These are phyloP conservation scores for Neoscelio sp. DNA, from an alignment of 2,888 invertebrate genomes.

Conservation along the genomic window DNA sequence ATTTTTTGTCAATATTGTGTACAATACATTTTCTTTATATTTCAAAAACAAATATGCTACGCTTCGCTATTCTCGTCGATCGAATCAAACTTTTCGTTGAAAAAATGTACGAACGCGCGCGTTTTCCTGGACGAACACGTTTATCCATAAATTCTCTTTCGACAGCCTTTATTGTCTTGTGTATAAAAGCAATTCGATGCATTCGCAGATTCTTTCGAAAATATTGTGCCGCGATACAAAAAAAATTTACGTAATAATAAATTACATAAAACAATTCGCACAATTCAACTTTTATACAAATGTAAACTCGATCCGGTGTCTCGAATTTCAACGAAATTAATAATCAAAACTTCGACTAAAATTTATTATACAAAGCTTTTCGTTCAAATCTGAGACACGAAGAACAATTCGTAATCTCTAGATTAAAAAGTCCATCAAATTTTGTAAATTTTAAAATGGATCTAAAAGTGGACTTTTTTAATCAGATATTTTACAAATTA, in stretches of 20 bases:
- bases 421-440: conserved; percentile 3
- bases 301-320: background rate
- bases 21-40: background rate
- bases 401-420: no score
- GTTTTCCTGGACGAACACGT: conserved; percentile 3
- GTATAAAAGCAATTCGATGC: conserved; percentile 50
- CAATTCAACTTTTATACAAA: conserved; percentile 16
- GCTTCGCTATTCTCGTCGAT: conserved; percentile 3
- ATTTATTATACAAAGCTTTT: no score
- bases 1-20: conserved; percentile 13
- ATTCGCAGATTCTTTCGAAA: background rate
- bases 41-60: conserved; percentile 7
- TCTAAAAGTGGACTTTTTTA: no score
- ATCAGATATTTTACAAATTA: no score
- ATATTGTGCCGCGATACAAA: conserved; percentile 39
- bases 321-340: conserved; percentile 1
- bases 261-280: conserved; percentile 16
- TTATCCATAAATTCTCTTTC: conserved; percentile 26
- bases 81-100: conserved; percentile 9
- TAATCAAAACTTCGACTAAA: no score
- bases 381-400: no score
- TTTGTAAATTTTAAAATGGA: conserved; percentile 14
- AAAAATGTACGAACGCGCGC: conserved; percentile 37
- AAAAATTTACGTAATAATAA: conserved; percentile 22
- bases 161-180: conserved; percentile 51